Evolutionary conservation across 2,888 invertebrate species (phyloP).

Genomic region (Nomada fabriciana): DNA sequence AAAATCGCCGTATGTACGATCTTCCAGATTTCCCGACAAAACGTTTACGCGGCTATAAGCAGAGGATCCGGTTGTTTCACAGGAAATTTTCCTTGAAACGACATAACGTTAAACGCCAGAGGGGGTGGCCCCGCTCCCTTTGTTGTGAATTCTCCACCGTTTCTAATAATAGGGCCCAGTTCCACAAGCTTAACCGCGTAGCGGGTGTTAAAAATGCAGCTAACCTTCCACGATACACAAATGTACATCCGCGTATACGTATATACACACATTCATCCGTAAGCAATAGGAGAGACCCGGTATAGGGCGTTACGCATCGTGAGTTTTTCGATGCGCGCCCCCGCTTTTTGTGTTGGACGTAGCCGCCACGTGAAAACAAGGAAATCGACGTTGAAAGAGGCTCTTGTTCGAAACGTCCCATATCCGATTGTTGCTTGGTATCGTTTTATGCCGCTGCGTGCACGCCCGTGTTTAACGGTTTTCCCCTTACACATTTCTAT

Average conservation of each 20-base stretch:
- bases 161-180: slow-evolving; percentile 75
- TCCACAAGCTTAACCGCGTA: slow-evolving; percentile 49
- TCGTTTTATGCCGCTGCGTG: slow-evolving; percentile 45
- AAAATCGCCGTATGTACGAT: too few species aligned
- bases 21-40: too few species aligned
- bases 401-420: slow-evolving; percentile 69
- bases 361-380: slow-evolving; percentile 69
- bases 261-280: background rate
- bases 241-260: background rate
- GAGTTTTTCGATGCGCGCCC: slow-evolving; percentile 37
- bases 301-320: slow-evolving; percentile 55
- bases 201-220: slow-evolving; percentile 62
- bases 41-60: background rate
- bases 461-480: slow-evolving; percentile 56
- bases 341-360: slow-evolving; percentile 55
- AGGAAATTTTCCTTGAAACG: slow-evolving; percentile 37
- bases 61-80: background rate
- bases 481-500: slow-evolving; percentile 36
- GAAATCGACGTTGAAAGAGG: slow-evolving; percentile 70
- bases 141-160: slow-evolving; percentile 74
- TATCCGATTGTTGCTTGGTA: slow-evolving; percentile 67
- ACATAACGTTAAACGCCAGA: slow-evolving; percentile 8
- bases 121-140: slow-evolving; percentile 64
- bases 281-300: background rate
- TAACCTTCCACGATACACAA: slow-evolving; percentile 21